Base-by-base conservation (phyloP, 2,888 invertebrate genomes). In the Ennomos fuscantarius region DNA sequence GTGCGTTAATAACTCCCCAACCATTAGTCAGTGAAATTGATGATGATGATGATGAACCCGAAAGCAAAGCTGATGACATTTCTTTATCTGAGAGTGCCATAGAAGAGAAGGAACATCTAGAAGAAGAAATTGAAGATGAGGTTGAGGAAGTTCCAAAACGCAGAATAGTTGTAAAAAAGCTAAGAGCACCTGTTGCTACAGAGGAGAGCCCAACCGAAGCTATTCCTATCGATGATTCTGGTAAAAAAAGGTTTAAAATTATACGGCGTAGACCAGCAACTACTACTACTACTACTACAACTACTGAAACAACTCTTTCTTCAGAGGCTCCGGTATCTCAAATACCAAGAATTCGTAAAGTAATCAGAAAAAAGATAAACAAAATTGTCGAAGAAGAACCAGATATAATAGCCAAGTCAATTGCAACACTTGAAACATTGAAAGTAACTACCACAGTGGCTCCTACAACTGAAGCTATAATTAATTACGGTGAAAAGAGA, bases 81-180 rank as follows among this genome's bases (percentile, higher is more conserved):
- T 78, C 80, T 51, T 72, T 92, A 40, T 93, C 93, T n/a, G 93
- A 92, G 76, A 89, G 86, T 75, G 83, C 89, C n/a, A 87, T 91
- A 58, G 89, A 82, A 72, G 91, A 90, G 65, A 86, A 90, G 65
- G 91, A 90, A 69, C 90, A 92, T n/a, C 76, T 82, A 33, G 85
- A 84, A 49, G 78, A 79, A 6, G 63, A 73, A 2, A 69, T 65
- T 35, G 73, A 75, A 62, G 77, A 78, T 2, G 63, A 70, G 2
- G 69, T 67, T 40, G 73, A 74, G 63, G 65, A 72, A 54, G 43
- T 60, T 33, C 81, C 82, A 5, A 84, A 78, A 69, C 76, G 77
- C 35, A 76, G 79, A 59, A 70, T 86, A 24, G 59, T 86, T 42
- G 75, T 84, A 6, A 85, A 86, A 60, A 86, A 84, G 68, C 46